Percentiles rank a stretch among this genome's conserved stretches.
phyloP scores from a whole-genome alignment of 2,797 vertebrate genomes.

The Fistularia commersonii region DNA sequence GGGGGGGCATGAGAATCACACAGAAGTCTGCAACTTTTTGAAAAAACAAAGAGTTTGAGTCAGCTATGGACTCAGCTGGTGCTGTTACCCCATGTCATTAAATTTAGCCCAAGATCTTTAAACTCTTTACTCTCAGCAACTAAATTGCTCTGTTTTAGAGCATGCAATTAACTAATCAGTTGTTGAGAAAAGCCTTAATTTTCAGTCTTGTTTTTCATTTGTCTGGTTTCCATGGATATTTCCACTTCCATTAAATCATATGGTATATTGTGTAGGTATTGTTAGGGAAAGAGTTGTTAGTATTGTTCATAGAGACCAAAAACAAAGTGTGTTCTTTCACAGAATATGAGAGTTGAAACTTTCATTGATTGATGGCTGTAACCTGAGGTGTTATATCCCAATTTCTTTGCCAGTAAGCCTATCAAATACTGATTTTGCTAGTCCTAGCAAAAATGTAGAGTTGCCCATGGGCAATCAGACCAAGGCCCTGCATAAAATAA shows the following conservation, averaged over 20 bases:
- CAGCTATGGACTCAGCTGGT: not conserved
- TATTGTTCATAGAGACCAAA: no score
- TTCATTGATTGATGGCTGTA: no score
- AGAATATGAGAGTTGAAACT: no score
- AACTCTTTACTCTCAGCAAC: constrained; percentile 19
- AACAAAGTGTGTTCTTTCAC: no score
- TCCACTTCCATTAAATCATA: not conserved
- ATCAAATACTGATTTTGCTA: constrained; percentile 39
- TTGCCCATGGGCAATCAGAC: constrained; percentile 49
- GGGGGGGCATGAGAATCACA: no score
- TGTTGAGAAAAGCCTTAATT: constrained; percentile 23
- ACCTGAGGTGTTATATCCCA: not conserved
- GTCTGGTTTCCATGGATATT: constrained; percentile 18
- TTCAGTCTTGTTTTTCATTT: constrained; percentile 6
- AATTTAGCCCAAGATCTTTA: constrained; percentile 18
- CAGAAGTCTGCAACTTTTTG: not conserved
- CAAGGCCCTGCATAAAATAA: constrained; percentile 47
- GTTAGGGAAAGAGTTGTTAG: no score
- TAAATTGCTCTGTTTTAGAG: constrained; percentile 32
- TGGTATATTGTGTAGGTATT: not conserved
- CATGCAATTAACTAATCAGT: constrained; percentile 21
- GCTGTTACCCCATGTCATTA: not conserved
- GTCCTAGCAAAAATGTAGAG: constrained; percentile 37
- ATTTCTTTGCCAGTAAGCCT: constrained; percentile 19
- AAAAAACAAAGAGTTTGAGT: constrained; percentile 3